Conservation (phyloP, 2,113 vertebrate species). For the Macquaria australasica region DNA sequence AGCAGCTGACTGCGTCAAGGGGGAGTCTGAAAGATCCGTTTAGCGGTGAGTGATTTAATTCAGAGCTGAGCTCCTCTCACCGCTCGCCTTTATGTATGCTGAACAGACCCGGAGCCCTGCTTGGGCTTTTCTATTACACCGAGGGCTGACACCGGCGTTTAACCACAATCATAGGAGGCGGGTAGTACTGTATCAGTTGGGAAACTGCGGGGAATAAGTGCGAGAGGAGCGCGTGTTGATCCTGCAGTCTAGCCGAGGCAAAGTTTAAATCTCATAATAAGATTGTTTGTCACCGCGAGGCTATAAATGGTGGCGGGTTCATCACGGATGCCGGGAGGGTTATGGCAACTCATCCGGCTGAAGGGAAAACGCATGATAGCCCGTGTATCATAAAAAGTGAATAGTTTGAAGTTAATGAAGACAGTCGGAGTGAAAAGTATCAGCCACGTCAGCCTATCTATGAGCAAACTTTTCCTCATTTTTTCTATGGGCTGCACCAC, state of each 20-base stretch:
- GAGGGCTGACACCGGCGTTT: conserved; percentile 80
- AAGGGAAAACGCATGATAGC: conserved; percentile 17
- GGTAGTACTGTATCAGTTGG: conserved; percentile 63
- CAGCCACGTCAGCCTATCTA: conserved; percentile 53
- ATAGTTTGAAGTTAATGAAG: conserved; percentile 49
- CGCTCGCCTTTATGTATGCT: conserved; percentile 76
- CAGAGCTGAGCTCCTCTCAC: conserved; percentile 76
- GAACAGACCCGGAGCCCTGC: conserved; percentile 72
- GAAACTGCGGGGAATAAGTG: conserved; percentile 55
- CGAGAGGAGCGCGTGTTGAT: conserved; percentile 77
- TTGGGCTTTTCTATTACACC: conserved; percentile 69
- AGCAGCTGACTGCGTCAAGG: conserved; percentile 90
- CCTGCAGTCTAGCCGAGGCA: conserved; percentile 79
- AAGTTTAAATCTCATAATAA: conserved; percentile 87
- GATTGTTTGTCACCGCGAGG: conserved; percentile 82
- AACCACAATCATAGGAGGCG: conserved; percentile 70
- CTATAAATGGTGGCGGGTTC: conserved; percentile 80
- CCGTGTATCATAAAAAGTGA: not conserved
- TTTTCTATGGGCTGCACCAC: conserved; percentile 30
- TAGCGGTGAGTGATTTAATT: conserved; percentile 82
- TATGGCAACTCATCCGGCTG: conserved; percentile 60
- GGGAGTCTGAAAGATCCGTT: conserved; percentile 82
- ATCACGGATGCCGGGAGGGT: conserved; percentile 68
- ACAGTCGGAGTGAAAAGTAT: conserved; percentile 16
- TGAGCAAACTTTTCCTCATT: conserved; percentile 49